Percentiles rank a stretch among this genome's conserved stretches.
Evolutionary conservation across 2,113 vertebrate species (phyloP).

Genomic region (Ovis aries): DNA sequence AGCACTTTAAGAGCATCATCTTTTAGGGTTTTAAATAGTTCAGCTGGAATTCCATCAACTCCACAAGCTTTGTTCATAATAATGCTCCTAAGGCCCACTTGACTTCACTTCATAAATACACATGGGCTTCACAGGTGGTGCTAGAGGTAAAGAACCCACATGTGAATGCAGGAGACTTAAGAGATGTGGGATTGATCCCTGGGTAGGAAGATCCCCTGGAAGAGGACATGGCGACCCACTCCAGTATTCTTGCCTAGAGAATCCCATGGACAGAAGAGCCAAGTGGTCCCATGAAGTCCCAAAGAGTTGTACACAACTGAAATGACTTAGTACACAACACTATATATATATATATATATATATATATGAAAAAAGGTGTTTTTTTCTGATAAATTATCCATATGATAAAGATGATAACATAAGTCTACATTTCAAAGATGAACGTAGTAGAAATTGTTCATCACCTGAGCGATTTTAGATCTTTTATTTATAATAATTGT

Average conservation of each 20-base stretch:
- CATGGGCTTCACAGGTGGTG: background rate
- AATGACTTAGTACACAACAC: background rate
- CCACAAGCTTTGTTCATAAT: background rate
- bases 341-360: background rate
- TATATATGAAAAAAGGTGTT: background rate
- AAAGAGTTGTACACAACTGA: background rate
- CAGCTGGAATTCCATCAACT: background rate
- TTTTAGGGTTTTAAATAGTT: background rate
- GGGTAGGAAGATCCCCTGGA: background rate
- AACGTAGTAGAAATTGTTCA: background rate
- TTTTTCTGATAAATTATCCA: background rate
- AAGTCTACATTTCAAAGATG: background rate
- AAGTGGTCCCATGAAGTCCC: background rate
- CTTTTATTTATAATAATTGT: background rate
- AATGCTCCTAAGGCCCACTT: background rate
- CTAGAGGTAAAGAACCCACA: background rate
- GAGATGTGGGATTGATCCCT: rapidly evolving
- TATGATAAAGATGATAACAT: background rate
- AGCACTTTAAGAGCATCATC: background rate
- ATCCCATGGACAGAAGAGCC: background rate
- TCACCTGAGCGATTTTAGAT: background rate
- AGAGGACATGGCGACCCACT: background rate
- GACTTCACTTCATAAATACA: background rate
- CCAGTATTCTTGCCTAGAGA: background rate
- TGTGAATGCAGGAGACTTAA: background rate